Base-by-base conservation (phyloP, 2,888 invertebrate species). In the Plagiodera versicolora region DNA sequence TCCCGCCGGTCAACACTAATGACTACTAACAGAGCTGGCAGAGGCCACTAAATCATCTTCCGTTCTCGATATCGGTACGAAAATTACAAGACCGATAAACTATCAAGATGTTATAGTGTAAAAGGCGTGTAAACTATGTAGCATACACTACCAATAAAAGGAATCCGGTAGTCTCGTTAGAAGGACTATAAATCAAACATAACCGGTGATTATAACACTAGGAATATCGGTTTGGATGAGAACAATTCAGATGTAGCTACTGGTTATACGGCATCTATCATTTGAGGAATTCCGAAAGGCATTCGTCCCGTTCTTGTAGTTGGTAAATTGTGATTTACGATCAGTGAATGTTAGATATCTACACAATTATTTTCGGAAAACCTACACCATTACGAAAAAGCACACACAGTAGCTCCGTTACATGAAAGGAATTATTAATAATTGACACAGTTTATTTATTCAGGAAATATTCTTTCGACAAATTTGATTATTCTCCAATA, bases 81-180 rank as follows among this genome's bases (percentile, higher is more conserved):
- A 62, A 62, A 62, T 62, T 62, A 62, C 52, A 62, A 60, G 58
- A 63, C 48, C 52, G 55, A 60, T 60, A 57, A 55, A 58, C 52
- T 58, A 63, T 60, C 57, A 50, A 64, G 66, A 62, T 62, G 58
- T 63, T 60, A 61, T 61, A 60, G 59, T 53, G 44, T 58, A 54
- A 64, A 64, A 66, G 62, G 56, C 59, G 58, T 57, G 47, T 58
- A 58, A 56, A 61, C 39, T 49, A 47, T 58, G 56, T 60, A 55
- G 59, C 50, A 48, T 66, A 55, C 62, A 64, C 65, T 66, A 62
- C 61, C 56, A 64, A 67, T 56, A 62, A 65, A 65, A 71, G 69
- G 67, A 72, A 72, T 73, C 73, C 72, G 72, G 73, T 73, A 74
- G 72, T 73, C 70, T 67, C 66, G 63, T 68, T 72, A 67, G 69